Evolutionary conservation across 2,113 vertebrate genomes (phyloP).

Genomic region (Hemiprocne comata): DNA sequence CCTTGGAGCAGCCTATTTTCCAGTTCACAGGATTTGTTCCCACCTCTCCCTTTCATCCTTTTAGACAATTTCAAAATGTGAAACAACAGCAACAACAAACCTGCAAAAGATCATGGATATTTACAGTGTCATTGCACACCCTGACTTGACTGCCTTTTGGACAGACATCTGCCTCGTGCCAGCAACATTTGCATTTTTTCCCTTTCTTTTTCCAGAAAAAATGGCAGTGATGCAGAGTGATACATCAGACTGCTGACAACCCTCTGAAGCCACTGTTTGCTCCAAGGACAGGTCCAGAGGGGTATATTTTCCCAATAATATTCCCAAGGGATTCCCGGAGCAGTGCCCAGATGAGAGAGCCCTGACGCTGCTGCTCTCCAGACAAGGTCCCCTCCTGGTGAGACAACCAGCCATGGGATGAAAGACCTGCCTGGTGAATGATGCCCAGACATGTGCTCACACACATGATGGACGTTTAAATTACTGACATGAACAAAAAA

Average conservation of each 20-base stretch:
- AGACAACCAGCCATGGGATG: background rate
- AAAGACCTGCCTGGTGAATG: background rate
- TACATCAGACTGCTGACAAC: fast-evolving
- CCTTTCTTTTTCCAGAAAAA: background rate
- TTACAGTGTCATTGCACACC: background rate
- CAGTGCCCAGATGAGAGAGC: background rate
- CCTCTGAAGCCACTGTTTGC: background rate
- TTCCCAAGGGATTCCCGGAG: background rate
- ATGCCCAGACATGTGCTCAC: background rate
- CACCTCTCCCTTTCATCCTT: background rate
- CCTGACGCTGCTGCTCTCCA: background rate
- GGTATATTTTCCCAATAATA: background rate
- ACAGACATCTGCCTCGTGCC: background rate
- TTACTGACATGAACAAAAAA: background rate
- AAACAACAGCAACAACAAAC: background rate
- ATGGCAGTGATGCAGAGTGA: fast-evolving
- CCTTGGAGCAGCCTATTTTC: background rate
- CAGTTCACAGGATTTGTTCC: background rate
- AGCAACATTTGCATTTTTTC: background rate
- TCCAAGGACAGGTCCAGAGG: background rate
- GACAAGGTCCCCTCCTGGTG: background rate
- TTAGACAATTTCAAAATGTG: background rate
- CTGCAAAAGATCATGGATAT: background rate
- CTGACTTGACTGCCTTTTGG: background rate
- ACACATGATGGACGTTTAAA: background rate